A percentile compares a stretch with the other conserved stretches of the same genome.
Evolutionary conservation across 2,113 vertebrate genomes (phyloP).

Genomic region (Pollimyrus isidori): DNA sequence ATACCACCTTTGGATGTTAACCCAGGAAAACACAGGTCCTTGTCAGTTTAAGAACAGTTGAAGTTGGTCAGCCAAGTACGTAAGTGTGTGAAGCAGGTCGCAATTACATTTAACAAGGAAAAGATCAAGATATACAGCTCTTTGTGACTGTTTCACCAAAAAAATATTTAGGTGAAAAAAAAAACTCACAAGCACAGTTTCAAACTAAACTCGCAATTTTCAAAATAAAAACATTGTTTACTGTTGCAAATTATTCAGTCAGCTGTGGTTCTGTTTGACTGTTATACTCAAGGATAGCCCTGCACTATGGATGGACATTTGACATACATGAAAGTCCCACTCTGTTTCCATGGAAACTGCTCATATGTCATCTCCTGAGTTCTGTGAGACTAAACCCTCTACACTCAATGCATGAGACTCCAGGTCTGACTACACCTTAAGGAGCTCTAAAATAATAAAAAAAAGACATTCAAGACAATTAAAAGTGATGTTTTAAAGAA

Average conservation of each 20-base stretch:
- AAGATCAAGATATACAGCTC: background rate
- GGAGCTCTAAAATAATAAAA: background rate
- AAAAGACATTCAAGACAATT: background rate
- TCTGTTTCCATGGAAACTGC: constrained; percentile 16
- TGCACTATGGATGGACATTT: background rate
- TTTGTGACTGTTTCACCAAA: background rate
- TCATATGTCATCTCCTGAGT: background rate
- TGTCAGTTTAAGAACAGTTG: background rate
- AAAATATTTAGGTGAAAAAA: background rate
- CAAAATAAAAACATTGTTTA: background rate
- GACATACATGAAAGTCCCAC: background rate
- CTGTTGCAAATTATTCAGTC: background rate
- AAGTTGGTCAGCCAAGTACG: background rate
- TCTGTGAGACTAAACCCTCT: background rate
- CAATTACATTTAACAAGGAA: background rate
- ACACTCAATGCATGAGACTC: background rate
- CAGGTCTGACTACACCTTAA: background rate
- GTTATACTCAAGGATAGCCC: constrained; percentile 45
- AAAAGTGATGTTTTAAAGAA: background rate
- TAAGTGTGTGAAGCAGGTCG: background rate
- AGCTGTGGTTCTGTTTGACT: constrained; percentile 18
- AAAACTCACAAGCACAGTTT: background rate
- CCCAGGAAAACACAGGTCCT: background rate
- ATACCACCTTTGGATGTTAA: background rate
- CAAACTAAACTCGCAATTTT: background rate